A percentile compares a stretch with the other conserved stretches of the same genome.
Conservation (phyloP, 2,888 invertebrate species). For the Allygus modestus region DNA sequence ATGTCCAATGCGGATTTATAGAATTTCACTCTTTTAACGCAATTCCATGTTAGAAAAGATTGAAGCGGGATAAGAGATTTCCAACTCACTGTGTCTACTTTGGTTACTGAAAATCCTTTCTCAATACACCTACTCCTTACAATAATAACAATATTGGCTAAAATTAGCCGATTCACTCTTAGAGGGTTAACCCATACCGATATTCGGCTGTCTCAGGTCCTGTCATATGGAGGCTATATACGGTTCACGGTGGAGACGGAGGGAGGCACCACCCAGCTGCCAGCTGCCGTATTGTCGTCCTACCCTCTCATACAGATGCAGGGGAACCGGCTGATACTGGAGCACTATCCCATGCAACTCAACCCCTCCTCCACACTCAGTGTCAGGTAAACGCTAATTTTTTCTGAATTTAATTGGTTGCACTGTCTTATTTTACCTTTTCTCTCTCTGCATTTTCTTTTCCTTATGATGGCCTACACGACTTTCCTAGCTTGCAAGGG, state of each 20-base stretch:
- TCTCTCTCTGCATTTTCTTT: neutral
- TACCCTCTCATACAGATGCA: slow-evolving; percentile 92
- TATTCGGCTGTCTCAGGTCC: slow-evolving; percentile 77
- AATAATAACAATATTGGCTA: too few species aligned
- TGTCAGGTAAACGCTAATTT: slow-evolving; percentile 74
- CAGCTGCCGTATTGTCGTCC: slow-evolving; percentile 77
- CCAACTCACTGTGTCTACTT: too few species aligned
- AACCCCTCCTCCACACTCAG: slow-evolving; percentile 75
- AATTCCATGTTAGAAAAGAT: too few species aligned
- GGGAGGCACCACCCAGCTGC: slow-evolving; percentile 78
- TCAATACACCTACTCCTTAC: too few species aligned
- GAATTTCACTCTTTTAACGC: too few species aligned
- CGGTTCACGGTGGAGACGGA: slow-evolving; percentile 85
- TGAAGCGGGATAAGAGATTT: too few species aligned
- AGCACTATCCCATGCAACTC: slow-evolving; percentile 79
- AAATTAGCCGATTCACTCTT: too few species aligned
- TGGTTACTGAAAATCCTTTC: too few species aligned
- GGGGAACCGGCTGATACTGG: slow-evolving; percentile 86
- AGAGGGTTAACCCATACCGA: too few species aligned
- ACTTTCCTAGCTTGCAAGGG: too few species aligned
- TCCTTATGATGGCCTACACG: neutral
- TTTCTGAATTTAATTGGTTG: neutral
- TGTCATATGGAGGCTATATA: slow-evolving; percentile 94
- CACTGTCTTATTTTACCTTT: neutral
- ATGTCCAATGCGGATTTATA: too few species aligned